Evolutionary conservation across 2,888 invertebrate species (phyloP).

Genomic region (Eulithis prunata): DNA sequence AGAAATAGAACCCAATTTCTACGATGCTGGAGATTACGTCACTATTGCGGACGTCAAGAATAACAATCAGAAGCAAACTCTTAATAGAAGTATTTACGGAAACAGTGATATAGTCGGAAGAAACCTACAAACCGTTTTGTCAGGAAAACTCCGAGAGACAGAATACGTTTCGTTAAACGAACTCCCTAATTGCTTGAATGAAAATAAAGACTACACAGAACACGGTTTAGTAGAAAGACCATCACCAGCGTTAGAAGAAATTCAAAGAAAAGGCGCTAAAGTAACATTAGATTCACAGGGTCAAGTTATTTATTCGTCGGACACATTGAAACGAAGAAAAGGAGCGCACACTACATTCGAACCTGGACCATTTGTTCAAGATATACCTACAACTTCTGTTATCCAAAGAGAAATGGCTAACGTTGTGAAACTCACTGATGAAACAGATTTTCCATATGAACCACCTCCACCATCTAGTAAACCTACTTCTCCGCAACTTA

Average conservation of each 20-base stretch:
- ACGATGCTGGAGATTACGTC: slow-evolving; percentile 92
- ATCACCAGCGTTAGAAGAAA: slow-evolving; percentile 65
- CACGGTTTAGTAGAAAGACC: slow-evolving; percentile 64
- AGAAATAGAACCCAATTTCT: slow-evolving; percentile 74
- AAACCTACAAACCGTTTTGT: slow-evolving; percentile 84
- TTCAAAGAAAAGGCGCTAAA: slow-evolving; percentile 88
- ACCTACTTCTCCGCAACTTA: slow-evolving; percentile 86
- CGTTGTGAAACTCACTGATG: slow-evolving; percentile 70
- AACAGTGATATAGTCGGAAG: slow-evolving; percentile 88
- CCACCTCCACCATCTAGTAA: slow-evolving; percentile 68
- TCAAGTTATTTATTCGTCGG: slow-evolving; percentile 94
- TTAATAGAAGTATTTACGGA: slow-evolving; percentile 82
- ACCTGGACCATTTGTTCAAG: slow-evolving; percentile 93
- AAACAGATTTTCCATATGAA: slow-evolving; percentile 78
- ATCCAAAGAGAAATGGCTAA: slow-evolving; percentile 74
- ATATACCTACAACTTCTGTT: slow-evolving; percentile 73
- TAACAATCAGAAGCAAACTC: slow-evolving; percentile 87
- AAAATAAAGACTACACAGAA: slow-evolving; percentile 75
- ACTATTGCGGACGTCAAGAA: slow-evolving; percentile 93
- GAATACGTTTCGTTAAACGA: slow-evolving; percentile 94
- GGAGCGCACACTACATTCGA: slow-evolving; percentile 94
- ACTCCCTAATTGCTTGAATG: slow-evolving; percentile 84
- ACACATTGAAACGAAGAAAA: slow-evolving; percentile 91
- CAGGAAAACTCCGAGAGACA: slow-evolving; percentile 86
- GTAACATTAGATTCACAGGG: slow-evolving; percentile 94